Base-by-base conservation (phyloP, 2,113 vertebrate genomes). In the Pterocles gutturalis region DNA sequence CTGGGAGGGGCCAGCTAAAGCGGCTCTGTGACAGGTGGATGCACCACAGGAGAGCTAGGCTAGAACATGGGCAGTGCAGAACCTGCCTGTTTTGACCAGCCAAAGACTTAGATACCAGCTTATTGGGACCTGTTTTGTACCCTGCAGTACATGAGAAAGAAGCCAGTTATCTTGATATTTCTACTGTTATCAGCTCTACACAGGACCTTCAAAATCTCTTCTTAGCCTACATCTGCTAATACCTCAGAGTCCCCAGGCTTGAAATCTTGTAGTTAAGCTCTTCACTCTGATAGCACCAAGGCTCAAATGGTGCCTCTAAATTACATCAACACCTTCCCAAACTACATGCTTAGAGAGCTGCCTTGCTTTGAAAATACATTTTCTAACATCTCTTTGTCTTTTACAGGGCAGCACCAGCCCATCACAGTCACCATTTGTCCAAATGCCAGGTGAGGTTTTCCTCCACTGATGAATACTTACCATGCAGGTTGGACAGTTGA, bases 361-460 rank as follows among this genome's bases (percentile, higher is more conserved):
- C 49, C 36, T 69, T 46, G 21, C 55, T 82, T 87, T 64, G 51
- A 33, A 75, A 62, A 71, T 69, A 55, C 58, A 11, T 55, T 48
- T 70, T 85, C 26, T 8, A 48, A 54, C 67, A 8, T 5, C 2
- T 80, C 70, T 97, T 93, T 96, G 17, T 84, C 31, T 95, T 55
- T 97, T 98, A 61, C 98, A 99, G 99, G 98, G 98, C 66, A 98
- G 97, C 33, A 95, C 83, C 20, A 82, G 95, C 75, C 55, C 97
- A 34, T 67, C 96, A 2, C 98, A 98, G 45, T 90, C 98, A 8
- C 97, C 99, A 0, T 99, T 98, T 57, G 96, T 98, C 87, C 99
- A 98, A 91, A 97, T 99, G 97, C 96, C 99, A 98, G 99, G 99
- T 99, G 96, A 99, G 98, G 84, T 33, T 85, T 62, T 69, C n/a